Conservation (phyloP, 2,888 invertebrate species). For the Rhimphoctona megacephalus region DNA sequence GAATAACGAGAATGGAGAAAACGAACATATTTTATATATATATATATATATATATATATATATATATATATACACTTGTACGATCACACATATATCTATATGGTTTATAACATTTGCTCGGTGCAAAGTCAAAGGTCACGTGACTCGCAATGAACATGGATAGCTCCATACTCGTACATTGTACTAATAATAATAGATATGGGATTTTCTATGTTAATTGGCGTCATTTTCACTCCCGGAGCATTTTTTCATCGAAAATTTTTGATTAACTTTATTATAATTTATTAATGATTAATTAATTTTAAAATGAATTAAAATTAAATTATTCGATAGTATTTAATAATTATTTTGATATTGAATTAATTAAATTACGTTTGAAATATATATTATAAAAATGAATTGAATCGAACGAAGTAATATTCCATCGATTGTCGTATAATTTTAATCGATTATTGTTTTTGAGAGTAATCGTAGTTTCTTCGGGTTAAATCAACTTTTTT, state of each 20-base stretch:
- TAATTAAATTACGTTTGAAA: not conserved
- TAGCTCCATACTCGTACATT: slow-evolving; percentile 37
- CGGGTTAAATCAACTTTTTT: not conserved
- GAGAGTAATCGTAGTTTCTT: not conserved
- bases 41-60: slow-evolving; percentile 3
- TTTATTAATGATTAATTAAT: not conserved
- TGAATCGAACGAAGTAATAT: not conserved
- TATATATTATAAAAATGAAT: not conserved
- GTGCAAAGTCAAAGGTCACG: slow-evolving; percentile 77
- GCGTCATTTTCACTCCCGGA: not conserved
- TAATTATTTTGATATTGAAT: not conserved
- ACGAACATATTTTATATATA: slow-evolving; percentile 68
- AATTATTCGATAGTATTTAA: not conserved
- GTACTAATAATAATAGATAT: slow-evolving; percentile 38
- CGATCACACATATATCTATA: not conserved
- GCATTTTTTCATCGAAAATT: not conserved
- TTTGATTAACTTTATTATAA: not conserved
- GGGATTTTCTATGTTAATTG: slow-evolving; percentile 20
- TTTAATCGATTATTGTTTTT: not conserved
- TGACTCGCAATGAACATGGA: slow-evolving; percentile 72
- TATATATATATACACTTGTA: slow-evolving; percentile 9
- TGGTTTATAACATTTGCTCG: slow-evolving; percentile 61
- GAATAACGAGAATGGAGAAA: slow-evolving; percentile 61
- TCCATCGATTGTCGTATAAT: not conserved
- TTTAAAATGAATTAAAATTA: not conserved